Conservation (phyloP, 2,113 vertebrate genomes). For the Diadophis punctatus region DNA sequence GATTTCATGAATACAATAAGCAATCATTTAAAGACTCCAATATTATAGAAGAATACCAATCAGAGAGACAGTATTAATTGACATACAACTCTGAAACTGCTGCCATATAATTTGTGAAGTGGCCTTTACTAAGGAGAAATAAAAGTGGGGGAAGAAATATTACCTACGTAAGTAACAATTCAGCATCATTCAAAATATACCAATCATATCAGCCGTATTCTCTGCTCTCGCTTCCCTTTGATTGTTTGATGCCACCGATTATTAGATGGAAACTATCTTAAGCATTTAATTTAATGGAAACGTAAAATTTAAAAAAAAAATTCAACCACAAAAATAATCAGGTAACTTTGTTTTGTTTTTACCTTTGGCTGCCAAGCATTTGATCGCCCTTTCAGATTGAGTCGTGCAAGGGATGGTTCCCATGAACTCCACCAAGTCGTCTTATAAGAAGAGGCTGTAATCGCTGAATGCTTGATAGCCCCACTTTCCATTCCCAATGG, state of each 20-base stretch:
- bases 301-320: background rate
- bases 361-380: constrained; percentile 89
- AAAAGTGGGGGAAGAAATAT: background rate
- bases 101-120: background rate
- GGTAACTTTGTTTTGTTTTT: constrained; percentile 14
- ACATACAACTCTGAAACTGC: background rate
- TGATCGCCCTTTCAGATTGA: constrained; percentile 71
- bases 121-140: background rate
- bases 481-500: constrained; percentile 82
- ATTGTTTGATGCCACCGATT: background rate
- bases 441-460: constrained; percentile 79
- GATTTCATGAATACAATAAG: background rate
- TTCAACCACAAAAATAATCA: background rate
- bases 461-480: constrained; percentile 67
- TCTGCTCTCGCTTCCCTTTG: background rate
- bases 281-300: background rate
- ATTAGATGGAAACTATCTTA: background rate
- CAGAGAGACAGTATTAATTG: background rate
- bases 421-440: constrained; percentile 74
- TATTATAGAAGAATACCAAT: background rate
- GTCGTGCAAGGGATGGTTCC: constrained; percentile 76
- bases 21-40: background rate
- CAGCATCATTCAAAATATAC: background rate
- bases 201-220: background rate
- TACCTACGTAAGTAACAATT: background rate